Base-by-base conservation (phyloP, 1,140 invertebrate species). In the Sycophila sp. region DNA sequence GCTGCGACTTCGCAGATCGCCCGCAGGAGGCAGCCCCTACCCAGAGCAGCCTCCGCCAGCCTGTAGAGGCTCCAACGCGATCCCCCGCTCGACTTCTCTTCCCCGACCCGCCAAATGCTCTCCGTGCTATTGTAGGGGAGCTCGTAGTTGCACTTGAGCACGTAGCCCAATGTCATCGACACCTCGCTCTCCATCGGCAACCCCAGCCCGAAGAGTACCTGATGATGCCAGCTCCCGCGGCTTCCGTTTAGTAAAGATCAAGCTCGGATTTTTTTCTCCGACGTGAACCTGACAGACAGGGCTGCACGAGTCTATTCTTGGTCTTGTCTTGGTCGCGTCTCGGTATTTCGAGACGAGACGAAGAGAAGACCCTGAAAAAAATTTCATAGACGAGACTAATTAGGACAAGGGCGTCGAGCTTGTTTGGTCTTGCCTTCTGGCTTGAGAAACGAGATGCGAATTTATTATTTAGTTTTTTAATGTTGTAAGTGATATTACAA, bases 1-100 rank as follows among this genome's bases (percentile, higher is more conserved):
- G 90, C 89, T 1, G 92, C 90, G 1, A 89, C 88, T 84, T 94
- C 92, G 78, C 93, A 94, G 77, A 94, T 91, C 69, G 89, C 90
- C 77, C 90, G 89, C 34, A 93, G 87, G 47, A 94, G 86, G 81
- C 93, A 94, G 70, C 88, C 86, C 72, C 90, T 88, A 8, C 92
- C 92, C 34, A 80, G 75, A 8, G 13, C 69, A 17, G 83, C 78
- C 40, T 83, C 85, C 60, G 82, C 81, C 36, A 84, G 69, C 66
- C 80, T 80, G 76, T 87, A 87, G 51, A 87, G 77, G 51, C 69
- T 80, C 85, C 85, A 87, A 6, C 86, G 80, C 3, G 64, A 67
- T n/a, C n/a, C 90, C 74, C 89, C 86, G 38, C 87, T 87, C 56
- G 56, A n/a, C 40, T 17, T 45, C 10, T n/a, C 42, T 42, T 45